Conservation (phyloP, 2,797 vertebrate species). For the Meriones psammophilus region DNA sequence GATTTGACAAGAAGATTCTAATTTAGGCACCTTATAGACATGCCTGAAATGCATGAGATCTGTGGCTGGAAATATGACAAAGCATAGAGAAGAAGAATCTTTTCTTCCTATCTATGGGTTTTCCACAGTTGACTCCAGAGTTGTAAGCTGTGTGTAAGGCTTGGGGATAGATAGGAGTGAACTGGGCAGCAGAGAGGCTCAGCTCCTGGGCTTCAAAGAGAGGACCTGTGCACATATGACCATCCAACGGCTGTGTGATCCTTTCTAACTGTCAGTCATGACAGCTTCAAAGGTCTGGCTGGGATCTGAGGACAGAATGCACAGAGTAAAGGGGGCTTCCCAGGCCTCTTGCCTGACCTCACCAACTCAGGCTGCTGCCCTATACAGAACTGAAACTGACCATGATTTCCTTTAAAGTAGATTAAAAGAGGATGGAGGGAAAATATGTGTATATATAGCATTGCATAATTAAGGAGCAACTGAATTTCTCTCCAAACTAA, state of each 20-base stretch:
- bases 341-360: not conserved
- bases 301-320: not conserved
- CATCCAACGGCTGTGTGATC: rapidly evolving
- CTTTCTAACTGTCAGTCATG: not conserved
- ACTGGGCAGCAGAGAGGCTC: rapidly evolving
- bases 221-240: not conserved
- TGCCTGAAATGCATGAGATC: not conserved
- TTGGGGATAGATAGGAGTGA: not conserved
- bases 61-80: not conserved
- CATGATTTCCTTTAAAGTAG: not conserved
- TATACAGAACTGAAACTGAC: slow-evolving; percentile 21
- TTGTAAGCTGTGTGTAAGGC: not conserved
- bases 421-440: slow-evolving; percentile 47
- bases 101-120: not conserved
- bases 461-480: slow-evolving; percentile 79
- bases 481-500: slow-evolving; percentile 80
- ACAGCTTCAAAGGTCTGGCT: not conserved
- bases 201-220: not conserved
- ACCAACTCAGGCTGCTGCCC: not conserved
- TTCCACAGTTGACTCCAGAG: not conserved
- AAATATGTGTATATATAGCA: slow-evolving; percentile 24
- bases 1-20: not conserved
- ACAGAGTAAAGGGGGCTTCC: not conserved
- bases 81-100: not conserved
- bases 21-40: not conserved